Evolutionary conservation across 1,140 invertebrate genomes (phyloP), one percentile per base, ranked within the genome.

Genomic region (Magallana ariakensis): DNA sequence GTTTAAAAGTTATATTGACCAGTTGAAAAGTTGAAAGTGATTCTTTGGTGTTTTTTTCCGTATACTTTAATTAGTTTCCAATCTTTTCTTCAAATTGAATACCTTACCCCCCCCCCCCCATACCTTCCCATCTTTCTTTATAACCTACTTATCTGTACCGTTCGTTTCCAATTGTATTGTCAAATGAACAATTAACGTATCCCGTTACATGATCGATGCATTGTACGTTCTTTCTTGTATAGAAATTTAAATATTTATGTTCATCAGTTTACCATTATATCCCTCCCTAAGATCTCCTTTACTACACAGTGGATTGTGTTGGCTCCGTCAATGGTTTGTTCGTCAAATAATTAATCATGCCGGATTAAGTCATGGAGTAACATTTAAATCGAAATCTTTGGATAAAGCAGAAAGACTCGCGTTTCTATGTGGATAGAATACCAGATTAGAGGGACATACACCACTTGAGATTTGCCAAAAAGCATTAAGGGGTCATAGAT

Each of bases 241-340:
- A 75, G 66, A 26, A 75, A 75, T 75, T 75, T 26, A 75, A 26
- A 75, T 75, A 75, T 75, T 75, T 26, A 75, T 75, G 66, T 75
- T 75, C 66, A 75, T 75, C 66, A 75, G 19, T 75, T 75, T 22
- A 4, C 66, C 66, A 75, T 33, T 75, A 75, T 75, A 33, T 22
- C 11, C 19, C 22, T 75, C 22, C 13, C 22, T 75, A 22, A 75
- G 66, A 75, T 75, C 22, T 11, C 66, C 66, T 19, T 70, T 26
- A 70, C n/a, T 26, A 19, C 15, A 75, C 13, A 26, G 9, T 22
- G 26, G 66, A 13, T 26, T n/a, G 66, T 75, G 22, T 22, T 8
- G 22, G 22, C 66, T 26, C 33, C 33, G 19, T 26, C 66, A 75
- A 75, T 11, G 66, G 19, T 26, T 13, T 26, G 15, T 10, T 26